Percentiles rank a stretch among this genome's conserved stretches.
Evolutionary conservation across 1,140 invertebrate species (phyloP).

Genomic region (Zaprionus inermis): DNA sequence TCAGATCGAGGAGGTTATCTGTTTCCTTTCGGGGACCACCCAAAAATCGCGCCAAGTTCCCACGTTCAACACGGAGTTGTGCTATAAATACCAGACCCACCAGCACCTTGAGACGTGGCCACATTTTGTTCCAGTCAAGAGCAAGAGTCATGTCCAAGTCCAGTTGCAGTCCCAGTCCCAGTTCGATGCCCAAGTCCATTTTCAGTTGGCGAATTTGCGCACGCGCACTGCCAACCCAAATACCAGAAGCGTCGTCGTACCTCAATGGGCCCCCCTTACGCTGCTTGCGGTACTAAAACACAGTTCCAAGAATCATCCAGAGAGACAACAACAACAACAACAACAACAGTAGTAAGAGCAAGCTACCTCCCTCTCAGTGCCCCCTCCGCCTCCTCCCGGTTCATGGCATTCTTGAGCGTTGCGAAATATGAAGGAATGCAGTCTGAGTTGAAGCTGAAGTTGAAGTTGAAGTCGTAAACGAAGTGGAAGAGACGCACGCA

Average conservation of each 20-base stretch:
- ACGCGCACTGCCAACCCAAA: conserved; percentile 68
- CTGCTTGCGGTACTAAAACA: conserved; percentile 47
- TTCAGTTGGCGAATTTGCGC: conserved; percentile 58
- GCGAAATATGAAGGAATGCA: conserved; percentile 77
- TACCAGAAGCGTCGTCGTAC: conserved; percentile 43
- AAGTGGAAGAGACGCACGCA: conserved; percentile 36
- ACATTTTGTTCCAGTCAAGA: conserved; percentile 31
- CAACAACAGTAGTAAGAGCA: conserved; percentile 6
- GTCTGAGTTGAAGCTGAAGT: conserved; percentile 29
- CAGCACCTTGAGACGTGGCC: conserved; percentile 43
- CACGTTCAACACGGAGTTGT: conserved; percentile 15
- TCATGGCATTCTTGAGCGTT: conserved; percentile 67
- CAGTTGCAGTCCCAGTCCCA: conserved; percentile 21
- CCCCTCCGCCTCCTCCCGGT: neutral
- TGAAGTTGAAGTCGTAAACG: conserved; percentile 53
- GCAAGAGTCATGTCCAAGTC: neutral
- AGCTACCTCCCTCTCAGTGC: neutral
- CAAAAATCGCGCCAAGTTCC: conserved; percentile 14
- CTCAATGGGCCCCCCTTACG: neutral
- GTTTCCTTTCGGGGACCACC: conserved; percentile 28
- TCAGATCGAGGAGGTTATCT: too few species aligned
- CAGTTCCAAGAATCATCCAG: conserved; percentile 62
- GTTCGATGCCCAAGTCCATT: conserved; percentile 43
- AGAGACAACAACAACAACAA: conserved; percentile 18
- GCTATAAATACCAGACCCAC: conserved; percentile 25